Evolutionary conservation across 2,888 invertebrate species (phyloP).

Genomic region (Chymomyza amoena): DNA sequence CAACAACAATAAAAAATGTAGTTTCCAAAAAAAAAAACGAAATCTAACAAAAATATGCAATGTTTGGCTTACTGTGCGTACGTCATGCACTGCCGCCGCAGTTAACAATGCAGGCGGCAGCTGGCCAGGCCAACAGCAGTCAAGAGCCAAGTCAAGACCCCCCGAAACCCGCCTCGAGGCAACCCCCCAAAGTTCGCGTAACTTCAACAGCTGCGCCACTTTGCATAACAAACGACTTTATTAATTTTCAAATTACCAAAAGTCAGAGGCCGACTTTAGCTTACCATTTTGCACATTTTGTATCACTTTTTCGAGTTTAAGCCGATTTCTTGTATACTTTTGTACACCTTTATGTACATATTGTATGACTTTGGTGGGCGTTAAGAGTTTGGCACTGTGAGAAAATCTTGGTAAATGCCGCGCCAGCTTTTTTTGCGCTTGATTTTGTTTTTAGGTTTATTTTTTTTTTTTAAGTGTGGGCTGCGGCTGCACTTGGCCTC

Average conservation of each 20-base stretch:
- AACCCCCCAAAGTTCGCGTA: neutral
- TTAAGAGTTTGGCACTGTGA: slow-evolving; percentile 47
- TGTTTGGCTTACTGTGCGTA: neutral
- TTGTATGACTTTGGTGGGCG: slow-evolving; percentile 49
- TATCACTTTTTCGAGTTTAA: slow-evolving; percentile 46
- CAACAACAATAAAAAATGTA: neutral
- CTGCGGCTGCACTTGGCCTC: slow-evolving; percentile 32
- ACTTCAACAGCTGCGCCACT: slow-evolving; percentile 43
- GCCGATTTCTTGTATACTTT: neutral
- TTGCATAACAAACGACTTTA: slow-evolving; percentile 73
- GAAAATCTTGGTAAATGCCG: slow-evolving; percentile 65
- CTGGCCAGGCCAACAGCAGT: slow-evolving; percentile 23
- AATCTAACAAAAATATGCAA: slow-evolving; percentile 16
- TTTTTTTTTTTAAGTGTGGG: slow-evolving; percentile 38
- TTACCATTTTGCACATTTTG: slow-evolving; percentile 64
- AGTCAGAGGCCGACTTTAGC: slow-evolving; percentile 69
- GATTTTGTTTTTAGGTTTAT: neutral
- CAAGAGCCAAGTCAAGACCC: neutral
- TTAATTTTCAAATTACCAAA: slow-evolving; percentile 71
- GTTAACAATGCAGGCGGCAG: slow-evolving; percentile 14
- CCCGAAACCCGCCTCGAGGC: slow-evolving; percentile 15
- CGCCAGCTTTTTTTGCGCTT: neutral
- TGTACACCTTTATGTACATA: neutral
- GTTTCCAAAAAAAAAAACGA: neutral
- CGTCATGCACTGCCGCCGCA: slow-evolving; percentile 1